Evolutionary conservation across 2,888 invertebrate species (phyloP).

Genomic region (Blomia tropicalis): DNA sequence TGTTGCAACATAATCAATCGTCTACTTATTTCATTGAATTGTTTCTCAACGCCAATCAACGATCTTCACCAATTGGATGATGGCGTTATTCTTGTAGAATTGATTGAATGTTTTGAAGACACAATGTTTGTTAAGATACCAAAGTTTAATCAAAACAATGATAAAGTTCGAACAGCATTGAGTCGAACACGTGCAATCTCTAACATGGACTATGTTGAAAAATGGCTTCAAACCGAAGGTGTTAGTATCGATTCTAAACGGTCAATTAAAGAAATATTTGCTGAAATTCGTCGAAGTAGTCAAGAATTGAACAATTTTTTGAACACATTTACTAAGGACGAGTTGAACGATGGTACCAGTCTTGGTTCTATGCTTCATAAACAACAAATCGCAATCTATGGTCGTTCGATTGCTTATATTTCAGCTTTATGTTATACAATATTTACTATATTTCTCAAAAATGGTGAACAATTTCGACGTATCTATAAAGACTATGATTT

Average conservation of each 20-base stretch:
- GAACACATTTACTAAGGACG: background rate
- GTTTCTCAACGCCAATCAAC: conserved; percentile 17
- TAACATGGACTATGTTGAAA: conserved; percentile 16
- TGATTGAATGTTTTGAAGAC: conserved; percentile 22
- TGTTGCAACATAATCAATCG: conserved; percentile 19
- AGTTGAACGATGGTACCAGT: no score
- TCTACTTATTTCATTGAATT: conserved; percentile 14
- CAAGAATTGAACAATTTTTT: conserved; percentile 3
- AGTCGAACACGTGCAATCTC: no score
- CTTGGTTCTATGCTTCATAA: background rate
- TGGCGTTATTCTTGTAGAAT: conserved; percentile 16
- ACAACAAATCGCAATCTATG: background rate
- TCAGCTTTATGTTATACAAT: conserved; percentile 18
- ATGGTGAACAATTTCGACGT: background rate
- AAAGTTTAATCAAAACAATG: background rate
- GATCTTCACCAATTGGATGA: conserved; percentile 12
- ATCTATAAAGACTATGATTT: conserved; percentile 6
- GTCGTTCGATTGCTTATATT: background rate
- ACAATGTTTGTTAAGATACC: background rate
- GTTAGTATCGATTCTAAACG: conserved; percentile 9
- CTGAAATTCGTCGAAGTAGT: conserved; percentile 14
- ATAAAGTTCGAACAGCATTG: background rate
- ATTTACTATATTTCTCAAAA: conserved; percentile 10
- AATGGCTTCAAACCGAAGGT: conserved; percentile 16
- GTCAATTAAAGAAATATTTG: conserved; percentile 10